Evolutionary conservation across 2,113 vertebrate species (phyloP).

Genomic region (Centrocercus urophasianus): DNA sequence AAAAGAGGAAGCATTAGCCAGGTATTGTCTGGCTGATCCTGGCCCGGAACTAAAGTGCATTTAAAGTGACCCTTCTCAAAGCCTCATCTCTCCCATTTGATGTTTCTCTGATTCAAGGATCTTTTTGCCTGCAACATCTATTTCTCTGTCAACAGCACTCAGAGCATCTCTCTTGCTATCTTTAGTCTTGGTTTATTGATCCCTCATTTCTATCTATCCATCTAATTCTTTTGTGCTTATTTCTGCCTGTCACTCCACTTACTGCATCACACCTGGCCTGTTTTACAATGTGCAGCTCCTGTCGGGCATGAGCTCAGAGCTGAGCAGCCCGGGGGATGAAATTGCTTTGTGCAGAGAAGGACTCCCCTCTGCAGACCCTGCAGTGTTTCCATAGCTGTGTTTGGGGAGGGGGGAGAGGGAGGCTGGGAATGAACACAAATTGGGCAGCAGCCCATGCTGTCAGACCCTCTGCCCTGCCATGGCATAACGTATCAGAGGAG

Average conservation of each 20-base stretch:
- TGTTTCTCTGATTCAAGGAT: neutral
- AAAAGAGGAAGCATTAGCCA: neutral
- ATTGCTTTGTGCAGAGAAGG: neutral
- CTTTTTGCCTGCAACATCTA: slow-evolving; percentile 32
- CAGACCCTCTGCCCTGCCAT: neutral
- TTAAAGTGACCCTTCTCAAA: slow-evolving; percentile 25
- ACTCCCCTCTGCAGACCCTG: neutral
- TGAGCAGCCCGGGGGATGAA: neutral
- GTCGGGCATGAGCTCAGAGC: neutral
- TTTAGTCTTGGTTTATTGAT: slow-evolving; percentile 60
- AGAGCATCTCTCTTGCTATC: slow-evolving; percentile 44
- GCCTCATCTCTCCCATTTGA: neutral
- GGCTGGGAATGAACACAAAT: neutral
- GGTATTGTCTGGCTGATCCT: neutral
- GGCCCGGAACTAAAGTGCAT: neutral
- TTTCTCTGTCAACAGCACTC: slow-evolving; percentile 53
- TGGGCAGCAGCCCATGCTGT: neutral
- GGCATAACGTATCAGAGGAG: neutral
- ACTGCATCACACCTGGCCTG: slow-evolving; percentile 5
- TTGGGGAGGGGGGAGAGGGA: neutral
- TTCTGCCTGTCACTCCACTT: slow-evolving; percentile 27
- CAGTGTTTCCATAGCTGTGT: fast-evolving
- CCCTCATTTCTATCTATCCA: slow-evolving; percentile 44
- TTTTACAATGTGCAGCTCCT: slow-evolving; percentile 9
- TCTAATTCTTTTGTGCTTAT: slow-evolving; percentile 39